Conservation (phyloP, 2,888 invertebrate genomes). For the Agonum fuliginosum region DNA sequence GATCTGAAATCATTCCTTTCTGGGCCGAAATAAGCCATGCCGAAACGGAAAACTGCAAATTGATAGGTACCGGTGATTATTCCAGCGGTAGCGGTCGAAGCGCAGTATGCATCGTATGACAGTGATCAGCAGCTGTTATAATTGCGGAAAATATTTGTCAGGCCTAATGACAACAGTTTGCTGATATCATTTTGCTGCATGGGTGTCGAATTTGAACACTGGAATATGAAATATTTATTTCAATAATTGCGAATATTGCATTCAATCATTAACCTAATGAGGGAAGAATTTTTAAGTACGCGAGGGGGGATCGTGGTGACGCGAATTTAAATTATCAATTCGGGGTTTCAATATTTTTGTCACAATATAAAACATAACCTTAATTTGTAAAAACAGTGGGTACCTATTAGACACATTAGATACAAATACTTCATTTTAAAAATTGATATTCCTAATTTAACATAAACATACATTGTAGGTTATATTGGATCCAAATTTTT, state of each 20-base stretch:
- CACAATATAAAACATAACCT: too few species aligned
- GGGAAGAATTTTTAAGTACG: constrained; percentile 9
- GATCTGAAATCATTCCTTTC: too few species aligned
- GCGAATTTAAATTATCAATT: constrained; percentile 8
- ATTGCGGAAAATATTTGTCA: constrained; percentile 51
- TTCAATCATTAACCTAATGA: constrained; percentile 19
- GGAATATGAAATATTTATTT: constrained; percentile 27
- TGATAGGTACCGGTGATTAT: constrained; percentile 21
- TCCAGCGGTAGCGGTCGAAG: constrained; percentile 3
- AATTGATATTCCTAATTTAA: too few species aligned
- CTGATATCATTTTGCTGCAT: constrained; percentile 41
- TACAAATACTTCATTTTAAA: too few species aligned
- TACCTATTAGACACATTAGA: too few species aligned
- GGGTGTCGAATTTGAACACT: constrained; percentile 10
- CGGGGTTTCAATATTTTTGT: not conserved
- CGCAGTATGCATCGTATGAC: constrained; percentile 18
- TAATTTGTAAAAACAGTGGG: too few species aligned
- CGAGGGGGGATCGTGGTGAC: not conserved
- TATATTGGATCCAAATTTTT: too few species aligned
- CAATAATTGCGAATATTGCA: constrained; percentile 36
- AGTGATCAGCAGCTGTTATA: constrained; percentile 37
- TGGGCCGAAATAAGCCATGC: not conserved
- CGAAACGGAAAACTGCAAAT: not conserved
- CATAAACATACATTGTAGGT: too few species aligned
- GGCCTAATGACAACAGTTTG: constrained; percentile 49